Evolutionary conservation across 1,140 invertebrate genomes (phyloP).

Genomic region (Cotesia chilonis): DNA sequence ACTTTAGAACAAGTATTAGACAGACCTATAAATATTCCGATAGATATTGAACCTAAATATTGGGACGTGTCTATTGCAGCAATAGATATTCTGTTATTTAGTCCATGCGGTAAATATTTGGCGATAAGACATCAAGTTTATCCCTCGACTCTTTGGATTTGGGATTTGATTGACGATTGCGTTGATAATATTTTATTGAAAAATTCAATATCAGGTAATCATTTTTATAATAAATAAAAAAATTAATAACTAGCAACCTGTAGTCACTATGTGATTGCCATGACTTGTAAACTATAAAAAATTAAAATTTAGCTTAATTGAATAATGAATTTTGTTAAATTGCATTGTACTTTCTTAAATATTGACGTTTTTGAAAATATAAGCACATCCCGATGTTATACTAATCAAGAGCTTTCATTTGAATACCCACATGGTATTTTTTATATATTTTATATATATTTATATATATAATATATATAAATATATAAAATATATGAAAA

Average conservation of each 20-base stretch:
- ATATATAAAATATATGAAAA: too few relatives aligned
- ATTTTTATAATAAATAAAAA: slow-evolving; percentile 9
- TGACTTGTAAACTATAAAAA: too few relatives aligned
- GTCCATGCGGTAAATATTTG: slow-evolving; percentile 58
- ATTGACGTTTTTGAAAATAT: too few relatives aligned
- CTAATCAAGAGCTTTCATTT: too few relatives aligned
- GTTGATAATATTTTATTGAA: slow-evolving; percentile 59
- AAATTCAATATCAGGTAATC: slow-evolving; percentile 54
- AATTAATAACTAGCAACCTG: neutral
- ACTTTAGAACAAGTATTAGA: slow-evolving; percentile 54
- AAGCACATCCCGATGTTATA: too few relatives aligned
- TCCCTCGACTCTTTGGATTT: slow-evolving; percentile 60
- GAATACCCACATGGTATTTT: too few relatives aligned
- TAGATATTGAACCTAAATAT: slow-evolving; percentile 47
- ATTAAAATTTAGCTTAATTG: too few relatives aligned
- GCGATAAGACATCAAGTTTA: slow-evolving; percentile 59
- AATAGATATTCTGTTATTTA: slow-evolving; percentile 59
- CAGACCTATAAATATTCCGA: slow-evolving; percentile 58
- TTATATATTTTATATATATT: too few relatives aligned
- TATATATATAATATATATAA: too few relatives aligned
- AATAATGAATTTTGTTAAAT: too few relatives aligned
- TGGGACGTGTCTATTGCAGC: slow-evolving; percentile 45
- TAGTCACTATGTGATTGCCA: neutral
- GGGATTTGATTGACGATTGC: slow-evolving; percentile 54
- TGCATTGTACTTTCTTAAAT: too few relatives aligned